Conservation (phyloP, 2,113 vertebrate species). For the Setophaga petechia region DNA sequence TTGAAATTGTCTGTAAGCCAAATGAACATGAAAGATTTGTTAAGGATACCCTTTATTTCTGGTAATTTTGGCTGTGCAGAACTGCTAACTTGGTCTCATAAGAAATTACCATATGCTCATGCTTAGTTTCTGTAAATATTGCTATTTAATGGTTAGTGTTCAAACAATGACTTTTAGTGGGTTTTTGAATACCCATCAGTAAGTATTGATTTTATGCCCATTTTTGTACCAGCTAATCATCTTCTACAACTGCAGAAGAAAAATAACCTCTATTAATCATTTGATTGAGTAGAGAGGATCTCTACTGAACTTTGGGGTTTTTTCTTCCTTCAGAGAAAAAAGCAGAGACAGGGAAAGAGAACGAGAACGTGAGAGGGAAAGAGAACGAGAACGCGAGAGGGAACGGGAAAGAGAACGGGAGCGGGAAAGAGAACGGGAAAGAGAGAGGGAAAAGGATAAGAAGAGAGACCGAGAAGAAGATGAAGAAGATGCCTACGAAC, state of each 20-base stretch:
- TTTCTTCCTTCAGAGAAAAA: slow-evolving; percentile 75
- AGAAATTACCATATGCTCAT: neutral
- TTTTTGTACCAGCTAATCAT: neutral
- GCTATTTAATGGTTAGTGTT: neutral
- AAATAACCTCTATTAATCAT: neutral
- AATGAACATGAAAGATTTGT: neutral
- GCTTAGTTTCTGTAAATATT: neutral
- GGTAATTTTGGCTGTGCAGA: neutral
- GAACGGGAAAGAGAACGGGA: slow-evolving; percentile 83
- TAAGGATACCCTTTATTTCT: neutral
- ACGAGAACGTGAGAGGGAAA: slow-evolving; percentile 80
- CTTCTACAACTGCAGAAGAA: neutral
- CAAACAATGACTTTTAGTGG: neutral
- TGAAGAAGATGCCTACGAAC: slow-evolving; percentile 94
- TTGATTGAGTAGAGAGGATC: neutral
- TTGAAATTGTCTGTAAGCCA: neutral
- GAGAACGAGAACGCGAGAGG: slow-evolving; percentile 82
- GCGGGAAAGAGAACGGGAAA: slow-evolving; percentile 85
- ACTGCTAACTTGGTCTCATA: neutral
- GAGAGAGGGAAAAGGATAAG: slow-evolving; percentile 91
- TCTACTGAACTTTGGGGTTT: neutral
- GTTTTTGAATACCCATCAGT: neutral
- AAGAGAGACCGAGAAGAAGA: slow-evolving; percentile 94
- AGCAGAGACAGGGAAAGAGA: slow-evolving; percentile 83
- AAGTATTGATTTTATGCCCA: neutral